Percentiles rank a stretch among this genome's conserved stretches.
These are phyloP conservation scores for Brachionus rubens DNA, from an alignment of 1,140 invertebrate genomes.

Conservation along the genomic window DNA sequence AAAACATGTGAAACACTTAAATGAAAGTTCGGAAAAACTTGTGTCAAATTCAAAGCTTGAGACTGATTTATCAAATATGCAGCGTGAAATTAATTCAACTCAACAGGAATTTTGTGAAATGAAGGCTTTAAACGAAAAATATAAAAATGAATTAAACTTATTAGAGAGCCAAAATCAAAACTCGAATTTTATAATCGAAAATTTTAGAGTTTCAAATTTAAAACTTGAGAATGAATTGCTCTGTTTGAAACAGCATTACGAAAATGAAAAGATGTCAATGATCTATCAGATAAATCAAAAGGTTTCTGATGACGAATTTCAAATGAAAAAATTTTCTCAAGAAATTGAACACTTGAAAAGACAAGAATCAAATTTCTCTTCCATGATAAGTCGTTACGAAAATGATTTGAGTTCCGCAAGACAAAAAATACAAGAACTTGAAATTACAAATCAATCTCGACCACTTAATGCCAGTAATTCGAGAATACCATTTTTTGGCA, in stretches of 20 bases:
- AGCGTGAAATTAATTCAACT: too few species aligned
- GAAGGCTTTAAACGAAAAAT: background rate
- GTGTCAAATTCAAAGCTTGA: too few species aligned
- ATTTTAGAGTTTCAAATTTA: background rate
- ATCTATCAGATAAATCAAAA: background rate
- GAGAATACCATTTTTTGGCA: too few species aligned
- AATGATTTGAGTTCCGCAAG: background rate
- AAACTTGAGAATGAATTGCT: background rate
- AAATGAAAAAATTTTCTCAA: background rate
- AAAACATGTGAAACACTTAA: too few species aligned
- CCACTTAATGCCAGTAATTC: background rate
- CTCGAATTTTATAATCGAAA: background rate
- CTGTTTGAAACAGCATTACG: background rate
- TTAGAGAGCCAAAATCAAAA: background rate
- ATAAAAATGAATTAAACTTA: background rate
- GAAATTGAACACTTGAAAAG: background rate
- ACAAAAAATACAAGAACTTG: background rate
- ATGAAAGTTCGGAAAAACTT: too few species aligned
- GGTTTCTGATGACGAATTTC: background rate
- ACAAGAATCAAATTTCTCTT: background rate
- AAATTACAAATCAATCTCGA: background rate
- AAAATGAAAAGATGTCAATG: background rate
- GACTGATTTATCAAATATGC: too few species aligned
- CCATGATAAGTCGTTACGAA: background rate
- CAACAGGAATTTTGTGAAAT: too few species aligned